phyloP scores from a whole-genome alignment of 2,888 invertebrate genomes.

The Sarcophaga carnaria region DNA sequence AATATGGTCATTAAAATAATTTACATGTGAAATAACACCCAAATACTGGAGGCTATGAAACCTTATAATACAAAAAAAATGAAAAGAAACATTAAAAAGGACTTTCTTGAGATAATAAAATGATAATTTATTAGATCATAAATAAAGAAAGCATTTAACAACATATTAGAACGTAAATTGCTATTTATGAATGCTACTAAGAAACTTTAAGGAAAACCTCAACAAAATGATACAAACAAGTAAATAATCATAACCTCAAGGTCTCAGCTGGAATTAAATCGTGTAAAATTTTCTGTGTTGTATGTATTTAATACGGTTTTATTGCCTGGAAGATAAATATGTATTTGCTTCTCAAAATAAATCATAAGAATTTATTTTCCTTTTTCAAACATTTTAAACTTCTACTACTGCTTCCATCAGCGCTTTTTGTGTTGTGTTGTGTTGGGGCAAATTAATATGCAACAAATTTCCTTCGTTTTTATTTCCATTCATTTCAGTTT shows the following conservation, averaged over 20 bases:
- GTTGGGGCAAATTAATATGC: neutral
- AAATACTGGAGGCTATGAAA: no score
- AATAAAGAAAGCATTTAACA: conserved; percentile 1
- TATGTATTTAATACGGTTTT: neutral
- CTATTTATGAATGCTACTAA: conserved; percentile 8
- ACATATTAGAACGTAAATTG: conserved; percentile 12
- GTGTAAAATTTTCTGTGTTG: neutral
- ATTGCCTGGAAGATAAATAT: conserved; percentile 1
- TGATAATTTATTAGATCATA: neutral
- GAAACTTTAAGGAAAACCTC: neutral
- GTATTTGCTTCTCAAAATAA: conserved; percentile 7
- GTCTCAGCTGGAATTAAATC: neutral
- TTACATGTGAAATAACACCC: neutral
- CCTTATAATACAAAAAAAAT: no score
- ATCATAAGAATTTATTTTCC: conserved; percentile 17
- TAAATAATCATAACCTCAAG: conserved; percentile 10
- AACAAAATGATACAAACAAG: neutral
- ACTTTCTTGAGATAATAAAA: neutral
- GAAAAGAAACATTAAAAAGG: neutral
- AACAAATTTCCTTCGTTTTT: neutral
- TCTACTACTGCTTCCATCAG: neutral
- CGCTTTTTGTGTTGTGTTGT: neutral
- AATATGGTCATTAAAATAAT: neutral
- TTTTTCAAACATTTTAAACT: conserved; percentile 1
- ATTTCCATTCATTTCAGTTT: neutral